Evolutionary conservation across 2,888 invertebrate genomes (phyloP).

Genomic region (Melikaiella ostensackeni): DNA sequence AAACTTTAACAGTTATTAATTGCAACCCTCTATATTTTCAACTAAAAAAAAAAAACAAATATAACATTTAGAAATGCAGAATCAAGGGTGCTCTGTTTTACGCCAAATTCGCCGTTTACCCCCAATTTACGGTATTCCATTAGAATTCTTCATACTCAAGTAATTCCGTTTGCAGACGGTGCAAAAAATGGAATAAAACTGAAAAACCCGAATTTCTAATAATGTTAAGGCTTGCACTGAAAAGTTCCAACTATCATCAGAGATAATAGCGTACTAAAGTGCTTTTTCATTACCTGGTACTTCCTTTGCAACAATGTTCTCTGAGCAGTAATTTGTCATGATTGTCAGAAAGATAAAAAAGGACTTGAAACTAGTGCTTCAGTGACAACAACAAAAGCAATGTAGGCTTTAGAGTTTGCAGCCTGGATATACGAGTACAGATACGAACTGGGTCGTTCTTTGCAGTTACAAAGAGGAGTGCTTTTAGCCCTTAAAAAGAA

Average conservation of each 20-base stretch:
- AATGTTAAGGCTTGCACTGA: not conserved
- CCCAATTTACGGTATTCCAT: too few species aligned
- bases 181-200: too few species aligned
- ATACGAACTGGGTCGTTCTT: not conserved
- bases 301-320: not conserved
- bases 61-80: too few species aligned
- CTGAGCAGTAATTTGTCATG: not conserved
- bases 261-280: not conserved
- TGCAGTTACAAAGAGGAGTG: not conserved
- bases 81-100: too few species aligned
- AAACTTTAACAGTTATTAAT: too few species aligned
- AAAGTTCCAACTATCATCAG: not conserved
- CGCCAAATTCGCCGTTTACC: too few species aligned
- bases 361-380: not conserved
- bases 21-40: too few species aligned
- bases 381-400: not conserved
- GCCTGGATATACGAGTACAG: not conserved
- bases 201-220: too few species aligned
- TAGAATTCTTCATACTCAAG: too few species aligned
- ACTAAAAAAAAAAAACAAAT: too few species aligned
- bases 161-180: too few species aligned
- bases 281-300: not conserved
- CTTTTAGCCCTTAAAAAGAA: conserved; percentile 11
- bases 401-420: not conserved
- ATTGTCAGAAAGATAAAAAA: not conserved